Base-by-base conservation (phyloP, 2,113 vertebrate genomes). In the Amphiprion percula region DNA sequence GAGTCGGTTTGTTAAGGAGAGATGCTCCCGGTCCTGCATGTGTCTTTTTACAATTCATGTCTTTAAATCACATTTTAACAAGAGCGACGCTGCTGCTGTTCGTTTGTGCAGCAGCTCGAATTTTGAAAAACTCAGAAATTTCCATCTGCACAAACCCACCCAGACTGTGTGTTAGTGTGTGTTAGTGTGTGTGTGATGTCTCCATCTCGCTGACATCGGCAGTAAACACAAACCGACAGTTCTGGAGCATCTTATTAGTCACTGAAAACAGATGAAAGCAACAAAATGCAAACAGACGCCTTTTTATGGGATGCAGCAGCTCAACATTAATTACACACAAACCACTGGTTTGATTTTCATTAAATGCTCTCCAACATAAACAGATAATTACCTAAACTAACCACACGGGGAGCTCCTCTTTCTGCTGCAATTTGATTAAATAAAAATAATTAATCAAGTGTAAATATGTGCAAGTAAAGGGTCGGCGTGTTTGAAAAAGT, bases 221-320 rank as follows among this genome's bases (percentile, higher is more conserved):
- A 33, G 64, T 68, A 74, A 91, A 91, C 61, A 54, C 60, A 82
- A 69, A 64, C 10, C 79, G 79, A 89, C 74, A 59, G 75, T 83
- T 90, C 58, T 63, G 60, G 77, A 84, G 71, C 68, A 54, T 79
- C 77, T 74, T 74, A 77, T 82, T 70, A 72, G 73, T 71, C 80
- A 81, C 47, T 82, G 70, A 60, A 80, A 78, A 54, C 66, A 73
- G n/a, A 91, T 68, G 78, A 86, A 84, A 82, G 84, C 64, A 72
- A 54, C 50, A 65, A 80, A 87, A 84, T 68, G 10, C n/a, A 91
- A 78, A 81, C 64, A 72, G 17, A 5, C 63, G 74, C 63, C 28
- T 71, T 79, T 33, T 84, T 33, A 50, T 50, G 19, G 26, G 63
- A 83, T 59, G 58, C 62, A 41, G 41, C 61, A 56, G 55, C 68